Conservation (phyloP, 2,797 vertebrate genomes). For the Coreius guichenoti region DNA sequence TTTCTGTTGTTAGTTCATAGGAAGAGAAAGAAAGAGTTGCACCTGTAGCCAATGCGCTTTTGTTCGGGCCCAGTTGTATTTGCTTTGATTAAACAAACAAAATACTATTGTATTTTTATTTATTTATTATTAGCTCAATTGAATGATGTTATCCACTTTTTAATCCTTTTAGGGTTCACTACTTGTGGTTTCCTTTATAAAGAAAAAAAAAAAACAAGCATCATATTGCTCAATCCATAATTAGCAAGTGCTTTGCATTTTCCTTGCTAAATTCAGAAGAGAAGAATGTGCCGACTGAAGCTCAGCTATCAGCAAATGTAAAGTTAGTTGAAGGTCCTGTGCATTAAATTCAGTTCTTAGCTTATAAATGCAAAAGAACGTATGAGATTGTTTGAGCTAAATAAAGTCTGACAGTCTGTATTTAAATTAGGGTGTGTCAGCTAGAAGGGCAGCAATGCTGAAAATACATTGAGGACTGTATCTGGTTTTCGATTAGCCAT, state of each 20-base stretch:
- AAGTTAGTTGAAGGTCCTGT: neutral
- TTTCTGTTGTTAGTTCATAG: conserved; percentile 37
- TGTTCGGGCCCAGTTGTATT: conserved; percentile 4
- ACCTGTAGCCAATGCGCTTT: conserved; percentile 27
- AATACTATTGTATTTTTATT: neutral
- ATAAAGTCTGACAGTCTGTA: conserved; percentile 22
- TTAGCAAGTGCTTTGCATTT: conserved; percentile 32
- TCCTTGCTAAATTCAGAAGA: conserved; percentile 13
- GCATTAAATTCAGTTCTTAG: conserved; percentile 18
- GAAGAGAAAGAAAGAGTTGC: conserved; percentile 31
- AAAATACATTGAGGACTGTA: neutral
- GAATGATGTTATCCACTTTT: neutral
- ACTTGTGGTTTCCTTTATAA: neutral
- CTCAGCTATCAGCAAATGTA: neutral
- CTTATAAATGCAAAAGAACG: conserved; percentile 24
- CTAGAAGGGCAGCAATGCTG: conserved; percentile 10
- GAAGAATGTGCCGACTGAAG: conserved; percentile 19
- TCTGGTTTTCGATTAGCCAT: conserved; percentile 3
- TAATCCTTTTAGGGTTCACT: neutral
- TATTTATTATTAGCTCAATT: neutral
- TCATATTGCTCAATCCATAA: conserved; percentile 17
- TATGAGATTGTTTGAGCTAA: conserved; percentile 15
- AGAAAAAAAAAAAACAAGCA: conserved; percentile 15
- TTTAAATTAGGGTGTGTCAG: conserved; percentile 8
- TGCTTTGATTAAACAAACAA: conserved; percentile 9